phyloP scores from a whole-genome alignment of 2,113 vertebrate genomes.

The Struthidea cinerea region DNA sequence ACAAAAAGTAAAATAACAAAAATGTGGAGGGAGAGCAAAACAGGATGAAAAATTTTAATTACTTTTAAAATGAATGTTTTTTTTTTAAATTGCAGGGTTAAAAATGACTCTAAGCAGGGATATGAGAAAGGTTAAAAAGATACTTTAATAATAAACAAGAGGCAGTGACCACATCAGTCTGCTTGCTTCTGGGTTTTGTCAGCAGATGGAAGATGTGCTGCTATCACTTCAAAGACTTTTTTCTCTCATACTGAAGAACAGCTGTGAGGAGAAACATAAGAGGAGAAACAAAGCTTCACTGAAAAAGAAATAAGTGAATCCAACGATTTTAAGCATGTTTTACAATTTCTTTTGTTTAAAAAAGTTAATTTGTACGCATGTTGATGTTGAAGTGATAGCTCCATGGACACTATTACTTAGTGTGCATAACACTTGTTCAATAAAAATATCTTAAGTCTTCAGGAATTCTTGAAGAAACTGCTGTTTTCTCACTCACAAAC shows the following conservation, averaged over 20 bases:
- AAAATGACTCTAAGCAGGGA: fast-evolving
- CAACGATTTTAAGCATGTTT: neutral
- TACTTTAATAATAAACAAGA: neutral
- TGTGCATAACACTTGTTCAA: neutral
- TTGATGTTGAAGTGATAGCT: neutral
- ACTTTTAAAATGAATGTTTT: neutral
- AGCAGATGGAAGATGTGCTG: neutral
- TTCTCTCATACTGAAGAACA: neutral
- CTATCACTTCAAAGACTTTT: neutral
- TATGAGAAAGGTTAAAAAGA: neutral
- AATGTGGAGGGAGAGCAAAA: neutral
- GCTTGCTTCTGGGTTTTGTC: neutral
- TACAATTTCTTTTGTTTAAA: neutral
- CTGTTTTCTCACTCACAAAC: neutral
- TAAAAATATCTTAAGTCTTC: neutral
- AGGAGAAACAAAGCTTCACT: neutral
- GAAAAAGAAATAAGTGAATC: neutral
- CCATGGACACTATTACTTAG: neutral
- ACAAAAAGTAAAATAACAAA: neutral
- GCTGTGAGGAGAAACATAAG: neutral
- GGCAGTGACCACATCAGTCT: neutral
- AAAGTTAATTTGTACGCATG: neutral
- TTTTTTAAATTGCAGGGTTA: neutral
- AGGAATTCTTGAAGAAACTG: neutral
- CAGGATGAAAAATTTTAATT: neutral